These are phyloP conservation scores for Lamellibrachia columna DNA, from an alignment of 2,888 invertebrate genomes.

Conservation along the genomic window DNA sequence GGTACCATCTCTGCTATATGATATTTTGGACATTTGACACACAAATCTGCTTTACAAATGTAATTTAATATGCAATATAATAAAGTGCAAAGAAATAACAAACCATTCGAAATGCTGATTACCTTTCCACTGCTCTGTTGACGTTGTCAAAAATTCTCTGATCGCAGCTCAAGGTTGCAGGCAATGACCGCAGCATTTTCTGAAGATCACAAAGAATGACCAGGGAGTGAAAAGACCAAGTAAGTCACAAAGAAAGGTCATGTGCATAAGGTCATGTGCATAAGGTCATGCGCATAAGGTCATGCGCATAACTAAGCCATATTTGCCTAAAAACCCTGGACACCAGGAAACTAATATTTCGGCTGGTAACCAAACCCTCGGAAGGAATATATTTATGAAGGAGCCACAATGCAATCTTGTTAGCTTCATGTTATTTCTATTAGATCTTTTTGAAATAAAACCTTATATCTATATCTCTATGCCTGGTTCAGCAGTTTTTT, in stretches of 20 bases:
- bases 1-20: neutral
- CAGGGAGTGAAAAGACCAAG: too few relatives aligned
- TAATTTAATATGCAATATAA: too few relatives aligned
- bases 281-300: neutral
- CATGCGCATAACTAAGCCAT: neutral
- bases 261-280: too few relatives aligned
- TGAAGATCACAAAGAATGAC: neutral
- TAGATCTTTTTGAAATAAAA: too few relatives aligned
- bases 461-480: too few relatives aligned
- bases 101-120: neutral
- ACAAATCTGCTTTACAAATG: too few relatives aligned
- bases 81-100: too few relatives aligned
- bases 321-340: neutral
- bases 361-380: neutral
- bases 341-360: neutral
- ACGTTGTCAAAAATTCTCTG: neutral
- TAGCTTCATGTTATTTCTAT: neutral
- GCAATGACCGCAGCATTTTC: neutral
- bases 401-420: neutral
- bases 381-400: neutral
- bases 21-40: too few relatives aligned
- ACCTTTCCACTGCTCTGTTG: neutral
- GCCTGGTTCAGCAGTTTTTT: too few relatives aligned
- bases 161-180: neutral
- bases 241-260: too few relatives aligned